Evolutionary conservation across 2,888 invertebrate species (phyloP), one percentile per base, ranked within the genome.

Genomic region (Amitus sp.): DNA sequence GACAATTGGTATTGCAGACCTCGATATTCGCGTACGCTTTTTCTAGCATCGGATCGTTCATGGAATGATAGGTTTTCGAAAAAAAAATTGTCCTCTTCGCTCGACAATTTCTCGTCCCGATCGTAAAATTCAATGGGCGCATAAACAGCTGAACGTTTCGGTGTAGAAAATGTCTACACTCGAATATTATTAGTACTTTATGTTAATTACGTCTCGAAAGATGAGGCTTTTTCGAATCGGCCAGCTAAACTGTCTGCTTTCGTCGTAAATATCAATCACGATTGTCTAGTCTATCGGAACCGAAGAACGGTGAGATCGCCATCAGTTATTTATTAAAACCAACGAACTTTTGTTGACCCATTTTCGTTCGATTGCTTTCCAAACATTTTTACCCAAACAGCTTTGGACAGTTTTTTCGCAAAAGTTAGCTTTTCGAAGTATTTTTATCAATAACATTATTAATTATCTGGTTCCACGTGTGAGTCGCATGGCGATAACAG

Each of bases 41-140:
- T 20, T 45, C 9, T 12, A 19, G 45, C 15, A 37, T 37, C 15
- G 15, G 30, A 17, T 30, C 17, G 18, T 33, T 18, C 43, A 47
- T 47, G 49, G 51, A 42, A 42, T 42, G n/a, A 42, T 3, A 13
- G 15, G 18, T 19, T 42, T 13, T 42, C 48, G 34, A 34, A 34
- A 58, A 70, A 69, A 68, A 70, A 67, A 71, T 69, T 65, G 66
- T 69, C 71, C 70, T 64, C 68, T 70, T 70, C 71, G 72, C 72
- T 68, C 65, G 69, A 72, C 69, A 71, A 75, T 79, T 79, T 77
- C 74, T 80, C 66, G 74, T 78, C 75, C 76, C 70, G 76, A 79
- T 80, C 80, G 77, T 81, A 79, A 81, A 81, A 80, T 77, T 76
- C 78, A 80, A 80, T 77, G 75, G 73, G 71, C 74, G 71, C 74